These are phyloP conservation scores for Phataginus tetradactyla DNA, from an alignment of 2,797 vertebrate species.

Conservation along the genomic window DNA sequence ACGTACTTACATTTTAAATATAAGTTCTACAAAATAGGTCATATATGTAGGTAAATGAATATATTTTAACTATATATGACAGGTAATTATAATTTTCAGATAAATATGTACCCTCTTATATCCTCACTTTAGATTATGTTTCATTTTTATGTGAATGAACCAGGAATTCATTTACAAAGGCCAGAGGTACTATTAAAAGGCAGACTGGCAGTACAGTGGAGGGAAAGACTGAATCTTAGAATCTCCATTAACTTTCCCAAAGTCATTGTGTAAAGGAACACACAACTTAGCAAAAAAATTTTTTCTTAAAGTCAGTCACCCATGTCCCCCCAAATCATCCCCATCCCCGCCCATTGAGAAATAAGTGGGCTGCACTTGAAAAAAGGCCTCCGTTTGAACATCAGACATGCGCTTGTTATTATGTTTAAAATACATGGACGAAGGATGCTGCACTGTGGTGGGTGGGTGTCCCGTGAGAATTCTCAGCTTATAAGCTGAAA, in stretches of 20 bases:
- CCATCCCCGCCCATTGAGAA: neutral
- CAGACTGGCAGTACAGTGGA: neutral
- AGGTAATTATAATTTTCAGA: neutral
- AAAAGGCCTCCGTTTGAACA: neutral
- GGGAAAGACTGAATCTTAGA: neutral
- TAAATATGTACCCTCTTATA: conserved; percentile 45
- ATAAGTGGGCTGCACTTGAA: neutral
- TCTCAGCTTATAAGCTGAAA: neutral
- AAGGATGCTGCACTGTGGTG: neutral
- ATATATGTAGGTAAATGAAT: neutral
- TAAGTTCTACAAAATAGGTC: conserved; percentile 17
- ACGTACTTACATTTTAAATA: conserved; percentile 51
- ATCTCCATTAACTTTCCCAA: neutral
- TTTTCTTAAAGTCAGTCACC: neutral
- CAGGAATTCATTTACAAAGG: neutral
- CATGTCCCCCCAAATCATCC: neutral
- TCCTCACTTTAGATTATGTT: conserved; percentile 81
- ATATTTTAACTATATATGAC: neutral
- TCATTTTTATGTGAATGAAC: conserved; percentile 77
- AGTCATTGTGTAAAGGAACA: neutral
- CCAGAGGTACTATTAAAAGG: neutral
- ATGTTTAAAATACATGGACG: neutral
- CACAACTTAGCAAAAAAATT: neutral
- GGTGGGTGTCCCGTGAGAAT: neutral
- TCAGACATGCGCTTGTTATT: neutral